A percentile compares a stretch with the other conserved stretches of the same genome.
These are phyloP conservation scores for Hippocampus kuda DNA, from an alignment of 2,797 vertebrate genomes.

Conservation along the genomic window DNA sequence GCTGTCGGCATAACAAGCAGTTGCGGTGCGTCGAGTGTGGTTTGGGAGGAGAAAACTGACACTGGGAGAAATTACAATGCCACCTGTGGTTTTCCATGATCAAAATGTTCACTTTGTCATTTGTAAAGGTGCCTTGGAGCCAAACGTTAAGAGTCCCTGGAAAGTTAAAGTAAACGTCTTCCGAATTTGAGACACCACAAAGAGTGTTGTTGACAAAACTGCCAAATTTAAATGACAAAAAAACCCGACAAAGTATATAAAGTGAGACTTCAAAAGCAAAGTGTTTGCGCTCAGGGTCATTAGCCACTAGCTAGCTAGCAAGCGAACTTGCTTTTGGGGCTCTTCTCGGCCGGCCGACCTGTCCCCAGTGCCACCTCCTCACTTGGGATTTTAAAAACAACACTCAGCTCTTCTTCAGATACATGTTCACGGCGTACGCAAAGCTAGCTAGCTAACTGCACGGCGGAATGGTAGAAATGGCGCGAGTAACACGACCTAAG, in stretches of 20 bases:
- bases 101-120: background rate
- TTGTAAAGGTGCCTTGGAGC: background rate
- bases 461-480: too few species aligned
- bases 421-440: too few species aligned
- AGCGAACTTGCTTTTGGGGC: too few species aligned
- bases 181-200: background rate
- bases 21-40: background rate
- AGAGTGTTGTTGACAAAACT: background rate
- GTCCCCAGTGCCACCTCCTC: too few species aligned
- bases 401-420: too few species aligned
- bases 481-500: too few species aligned
- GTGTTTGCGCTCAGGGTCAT: too few species aligned
- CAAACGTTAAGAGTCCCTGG: background rate
- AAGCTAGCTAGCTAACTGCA: too few species aligned
- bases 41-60: background rate
- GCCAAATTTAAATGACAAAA: background rate
- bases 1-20: background rate
- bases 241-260: background rate
- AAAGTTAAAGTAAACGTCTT: background rate
- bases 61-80: background rate
- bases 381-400: too few species aligned
- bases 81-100: constrained; percentile 3
- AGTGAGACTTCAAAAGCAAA: background rate
- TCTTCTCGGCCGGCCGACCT: too few species aligned
- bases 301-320: too few species aligned